These are phyloP conservation scores for Neostethus bicornis DNA, from an alignment of 2,797 vertebrate species.

Conservation along the genomic window DNA sequence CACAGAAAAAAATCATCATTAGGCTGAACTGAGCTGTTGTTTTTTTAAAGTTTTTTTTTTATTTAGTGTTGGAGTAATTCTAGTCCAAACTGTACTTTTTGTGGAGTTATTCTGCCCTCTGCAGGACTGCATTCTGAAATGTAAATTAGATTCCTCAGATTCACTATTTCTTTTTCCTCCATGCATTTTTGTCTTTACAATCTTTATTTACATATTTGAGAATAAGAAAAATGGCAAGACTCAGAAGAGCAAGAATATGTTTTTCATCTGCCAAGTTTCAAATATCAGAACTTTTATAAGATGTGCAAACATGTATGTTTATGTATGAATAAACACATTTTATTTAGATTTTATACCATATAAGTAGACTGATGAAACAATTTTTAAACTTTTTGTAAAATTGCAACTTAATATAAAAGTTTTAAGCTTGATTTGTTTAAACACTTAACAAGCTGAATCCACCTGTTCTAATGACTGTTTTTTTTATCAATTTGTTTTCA, in stretches of 20 bases:
- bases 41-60: slow-evolving; percentile 9
- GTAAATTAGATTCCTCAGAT: not conserved
- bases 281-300: not conserved
- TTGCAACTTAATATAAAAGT: no score
- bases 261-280: not conserved
- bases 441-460: not conserved
- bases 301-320: no score
- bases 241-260: no score
- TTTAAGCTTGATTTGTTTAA: not conserved
- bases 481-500: slow-evolving; percentile 53
- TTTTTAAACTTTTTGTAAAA: no score
- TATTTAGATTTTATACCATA: no score
- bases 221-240: no score
- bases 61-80: not conserved
- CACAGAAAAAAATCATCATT: slow-evolving; percentile 8
- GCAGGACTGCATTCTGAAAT: slow-evolving; percentile 43
- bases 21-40: slow-evolving; percentile 15
- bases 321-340: no score
- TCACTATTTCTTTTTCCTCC: not conserved
- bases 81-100: not conserved
- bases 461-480: not conserved
- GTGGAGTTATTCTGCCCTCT: slow-evolving; percentile 68
- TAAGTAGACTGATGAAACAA: no score
- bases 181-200: not conserved
- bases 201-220: no score